A percentile compares a stretch with the other conserved stretches of the same genome.
Evolutionary conservation across 1,140 invertebrate species (phyloP).

Genomic region (Drosophila watanabei): DNA sequence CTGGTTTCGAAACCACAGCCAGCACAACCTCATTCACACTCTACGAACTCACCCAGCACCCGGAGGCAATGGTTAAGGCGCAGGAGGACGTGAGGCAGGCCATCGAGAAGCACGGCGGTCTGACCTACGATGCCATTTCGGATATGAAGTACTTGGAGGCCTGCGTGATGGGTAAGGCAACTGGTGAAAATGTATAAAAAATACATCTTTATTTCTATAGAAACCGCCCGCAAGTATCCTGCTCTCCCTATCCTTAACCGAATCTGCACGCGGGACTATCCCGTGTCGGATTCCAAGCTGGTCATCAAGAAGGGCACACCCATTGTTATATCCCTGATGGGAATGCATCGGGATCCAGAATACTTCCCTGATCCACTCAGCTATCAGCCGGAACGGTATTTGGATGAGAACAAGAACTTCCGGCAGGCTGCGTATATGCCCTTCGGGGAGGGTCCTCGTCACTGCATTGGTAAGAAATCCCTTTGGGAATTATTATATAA

Average conservation of each 20-base stretch:
- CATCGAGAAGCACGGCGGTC: constrained; percentile 81
- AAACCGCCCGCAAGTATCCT: constrained; percentile 88
- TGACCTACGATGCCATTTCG: constrained; percentile 87
- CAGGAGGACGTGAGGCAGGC: constrained; percentile 86
- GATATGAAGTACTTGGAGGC: constrained; percentile 88
- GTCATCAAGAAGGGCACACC: constrained; percentile 85
- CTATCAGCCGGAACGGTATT: constrained; percentile 89
- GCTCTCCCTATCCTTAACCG: constrained; percentile 87
- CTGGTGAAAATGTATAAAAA: neutral
- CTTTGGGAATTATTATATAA: neutral
- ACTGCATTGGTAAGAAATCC: constrained; percentile 87
- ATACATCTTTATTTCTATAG: constrained; percentile 56
- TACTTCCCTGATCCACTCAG: constrained; percentile 88
- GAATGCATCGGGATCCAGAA: constrained; percentile 87
- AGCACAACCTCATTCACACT: constrained; percentile 87
- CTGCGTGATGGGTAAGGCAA: constrained; percentile 82
- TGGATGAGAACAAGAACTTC: constrained; percentile 83
- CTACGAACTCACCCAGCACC: constrained; percentile 87
- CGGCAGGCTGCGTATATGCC: constrained; percentile 87
- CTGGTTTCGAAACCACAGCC: constrained; percentile 91
- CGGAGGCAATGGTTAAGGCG: constrained; percentile 55
- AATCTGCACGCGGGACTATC: constrained; percentile 83
- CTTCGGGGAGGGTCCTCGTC: constrained; percentile 90
- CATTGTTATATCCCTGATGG: constrained; percentile 85
- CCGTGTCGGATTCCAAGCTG: constrained; percentile 79